Percentiles rank a stretch among this genome's conserved stretches.
Evolutionary conservation across 2,113 vertebrate genomes (phyloP).

Genomic region (Epinephelus fuscoguttatus): DNA sequence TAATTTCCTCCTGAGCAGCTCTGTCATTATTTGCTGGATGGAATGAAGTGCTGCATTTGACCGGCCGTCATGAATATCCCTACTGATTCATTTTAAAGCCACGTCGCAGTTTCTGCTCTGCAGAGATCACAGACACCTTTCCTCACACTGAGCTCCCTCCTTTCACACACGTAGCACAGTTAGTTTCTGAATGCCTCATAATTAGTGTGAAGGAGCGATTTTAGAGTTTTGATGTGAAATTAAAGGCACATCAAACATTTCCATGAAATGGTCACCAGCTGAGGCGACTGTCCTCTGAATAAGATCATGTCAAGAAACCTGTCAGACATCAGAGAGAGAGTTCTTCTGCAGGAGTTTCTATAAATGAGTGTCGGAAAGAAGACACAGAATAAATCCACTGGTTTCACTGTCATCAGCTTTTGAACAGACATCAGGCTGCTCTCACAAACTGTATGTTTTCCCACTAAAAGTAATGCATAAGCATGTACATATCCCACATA

Average conservation of each 20-base stretch:
- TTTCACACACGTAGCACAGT: neutral
- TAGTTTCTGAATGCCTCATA: neutral
- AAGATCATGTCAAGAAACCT: neutral
- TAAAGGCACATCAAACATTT: neutral
- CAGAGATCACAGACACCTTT: neutral
- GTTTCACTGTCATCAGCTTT: too few species aligned
- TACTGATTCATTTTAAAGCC: neutral
- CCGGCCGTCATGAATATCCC: neutral
- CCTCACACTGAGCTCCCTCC: neutral
- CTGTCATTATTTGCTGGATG: slow-evolving; percentile 47
- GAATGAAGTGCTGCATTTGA: neutral
- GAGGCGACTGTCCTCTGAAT: neutral
- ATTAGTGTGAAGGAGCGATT: neutral
- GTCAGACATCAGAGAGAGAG: neutral
- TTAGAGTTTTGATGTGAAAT: neutral
- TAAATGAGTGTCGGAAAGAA: neutral
- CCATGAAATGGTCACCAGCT: neutral
- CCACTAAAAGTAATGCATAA: too few species aligned
- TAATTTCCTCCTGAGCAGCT: slow-evolving; percentile 67
- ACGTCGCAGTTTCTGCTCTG: neutral
- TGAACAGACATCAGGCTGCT: too few species aligned
- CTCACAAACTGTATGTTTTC: too few species aligned
- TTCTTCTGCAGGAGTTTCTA: neutral
- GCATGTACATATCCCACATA: too few species aligned
- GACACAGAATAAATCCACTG: neutral